phyloP scores from a whole-genome alignment of 1,140 invertebrate genomes.

The Psilanteris sp. region DNA sequence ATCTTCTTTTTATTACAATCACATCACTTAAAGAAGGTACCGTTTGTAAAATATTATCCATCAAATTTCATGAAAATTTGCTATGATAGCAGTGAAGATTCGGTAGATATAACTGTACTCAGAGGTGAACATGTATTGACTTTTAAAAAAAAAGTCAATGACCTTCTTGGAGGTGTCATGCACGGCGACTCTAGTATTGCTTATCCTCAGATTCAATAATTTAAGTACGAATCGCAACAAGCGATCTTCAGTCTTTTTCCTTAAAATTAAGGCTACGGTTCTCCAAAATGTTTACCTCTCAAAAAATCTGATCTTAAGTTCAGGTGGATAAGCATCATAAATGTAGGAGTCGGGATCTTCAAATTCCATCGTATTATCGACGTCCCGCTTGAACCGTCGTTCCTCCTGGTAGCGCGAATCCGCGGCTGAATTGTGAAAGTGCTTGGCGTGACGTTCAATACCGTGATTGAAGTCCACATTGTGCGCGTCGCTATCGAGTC shows the following conservation, averaged over 20 bases:
- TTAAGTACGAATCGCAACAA: no score
- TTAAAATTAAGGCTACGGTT: slow-evolving; percentile 58
- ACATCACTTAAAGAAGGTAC: no score
- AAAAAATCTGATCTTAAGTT: slow-evolving; percentile 88
- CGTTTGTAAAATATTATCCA: no score
- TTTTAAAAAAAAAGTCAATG: no score
- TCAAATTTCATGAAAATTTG: no score
- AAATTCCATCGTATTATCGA: slow-evolving; percentile 69
- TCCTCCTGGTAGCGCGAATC: slow-evolving; percentile 69
- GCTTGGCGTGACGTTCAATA: slow-evolving; percentile 62
- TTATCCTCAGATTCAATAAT: no score
- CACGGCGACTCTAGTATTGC: no score
- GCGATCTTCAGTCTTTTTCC: slow-evolving; percentile 72
- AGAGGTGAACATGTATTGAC: no score
- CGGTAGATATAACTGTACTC: no score
- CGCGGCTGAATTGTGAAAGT: slow-evolving; percentile 46
- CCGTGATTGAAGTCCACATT: slow-evolving; percentile 70
- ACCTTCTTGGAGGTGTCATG: no score
- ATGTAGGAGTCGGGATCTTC: slow-evolving; percentile 86
- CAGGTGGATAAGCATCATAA: slow-evolving; percentile 91
- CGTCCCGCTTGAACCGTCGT: slow-evolving; percentile 77
- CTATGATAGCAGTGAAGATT: no score
- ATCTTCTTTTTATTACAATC: no score
- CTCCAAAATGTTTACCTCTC: slow-evolving; percentile 84
- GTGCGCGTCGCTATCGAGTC: slow-evolving; percentile 74